Percentiles rank a stretch among this genome's conserved stretches.
Conservation (phyloP, 1,140 invertebrate species). For the Trichonephila clavipes region DNA sequence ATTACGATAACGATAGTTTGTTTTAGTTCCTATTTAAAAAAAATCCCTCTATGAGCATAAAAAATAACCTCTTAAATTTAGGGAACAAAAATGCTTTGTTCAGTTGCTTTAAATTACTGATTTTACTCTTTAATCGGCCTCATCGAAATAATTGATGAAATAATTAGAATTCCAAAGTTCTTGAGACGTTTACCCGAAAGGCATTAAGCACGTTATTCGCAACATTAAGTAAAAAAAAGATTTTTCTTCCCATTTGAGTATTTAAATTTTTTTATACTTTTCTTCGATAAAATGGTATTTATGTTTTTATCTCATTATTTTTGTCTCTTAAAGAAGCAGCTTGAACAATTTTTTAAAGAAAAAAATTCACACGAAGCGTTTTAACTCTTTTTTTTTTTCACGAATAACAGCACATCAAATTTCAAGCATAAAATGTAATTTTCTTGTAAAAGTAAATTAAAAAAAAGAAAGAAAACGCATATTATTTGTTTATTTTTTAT, state of each 20-base stretch:
- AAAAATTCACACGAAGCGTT: background rate
- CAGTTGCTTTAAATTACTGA: conserved; percentile 11
- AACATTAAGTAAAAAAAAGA: conserved; percentile 48
- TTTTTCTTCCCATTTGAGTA: background rate
- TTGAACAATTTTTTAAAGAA: background rate
- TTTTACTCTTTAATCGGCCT: conserved; percentile 31
- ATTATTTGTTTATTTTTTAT: no score
- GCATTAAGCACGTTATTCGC: conserved; percentile 33
- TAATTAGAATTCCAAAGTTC: conserved; percentile 50
- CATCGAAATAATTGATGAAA: conserved; percentile 50
- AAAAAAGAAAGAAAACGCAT: no score
- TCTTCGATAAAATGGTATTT: background rate
- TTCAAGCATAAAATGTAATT: background rate
- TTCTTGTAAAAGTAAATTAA: background rate
- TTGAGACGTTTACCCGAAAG: background rate
- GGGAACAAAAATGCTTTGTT: background rate
- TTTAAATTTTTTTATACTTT: background rate
- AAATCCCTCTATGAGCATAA: background rate
- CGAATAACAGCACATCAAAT: background rate
- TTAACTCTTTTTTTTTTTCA: background rate
- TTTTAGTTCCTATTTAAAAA: no score
- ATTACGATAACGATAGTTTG: no score
- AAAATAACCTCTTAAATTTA: background rate
- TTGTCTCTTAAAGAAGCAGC: background rate
- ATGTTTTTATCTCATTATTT: conserved; percentile 14